phyloP scores from a whole-genome alignment of 2,888 invertebrate species.

The Chymomyza caudatula region DNA sequence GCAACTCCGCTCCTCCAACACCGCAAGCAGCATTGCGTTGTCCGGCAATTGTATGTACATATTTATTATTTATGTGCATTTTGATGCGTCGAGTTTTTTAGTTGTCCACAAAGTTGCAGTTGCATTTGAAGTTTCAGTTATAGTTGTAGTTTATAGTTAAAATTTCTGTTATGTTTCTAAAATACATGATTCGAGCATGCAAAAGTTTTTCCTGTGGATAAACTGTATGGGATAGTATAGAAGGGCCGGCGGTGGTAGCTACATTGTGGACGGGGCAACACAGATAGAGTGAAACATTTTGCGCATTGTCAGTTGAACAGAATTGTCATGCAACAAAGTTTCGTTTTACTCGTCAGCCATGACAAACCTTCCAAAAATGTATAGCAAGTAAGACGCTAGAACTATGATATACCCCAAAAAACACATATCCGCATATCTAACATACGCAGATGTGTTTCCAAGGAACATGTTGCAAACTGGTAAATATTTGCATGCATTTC shows the following conservation, averaged over 20 bases:
- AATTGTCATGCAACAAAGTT: slow-evolving; percentile 44
- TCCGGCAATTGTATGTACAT: slow-evolving; percentile 30
- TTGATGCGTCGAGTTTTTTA: slow-evolving; percentile 61
- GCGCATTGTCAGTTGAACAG: slow-evolving; percentile 44
- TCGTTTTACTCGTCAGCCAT: background rate
- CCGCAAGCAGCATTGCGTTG: background rate
- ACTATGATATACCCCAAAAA: too few species aligned
- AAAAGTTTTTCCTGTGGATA: slow-evolving; percentile 14
- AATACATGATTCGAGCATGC: slow-evolving; percentile 18
- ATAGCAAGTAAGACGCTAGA: background rate
- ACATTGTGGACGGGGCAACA: background rate
- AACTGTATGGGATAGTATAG: background rate
- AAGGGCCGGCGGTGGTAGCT: background rate
- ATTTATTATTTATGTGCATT: slow-evolving; percentile 71
- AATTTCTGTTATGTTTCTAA: slow-evolving; percentile 45
- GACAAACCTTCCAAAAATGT: background rate
- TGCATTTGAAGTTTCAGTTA: slow-evolving; percentile 8
- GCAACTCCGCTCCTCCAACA: slow-evolving; percentile 4
- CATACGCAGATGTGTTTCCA: too few species aligned
- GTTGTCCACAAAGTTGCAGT: background rate
- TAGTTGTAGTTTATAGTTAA: slow-evolving; percentile 16
- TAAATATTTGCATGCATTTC: too few species aligned
- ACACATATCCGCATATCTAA: too few species aligned
- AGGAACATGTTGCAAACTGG: too few species aligned
- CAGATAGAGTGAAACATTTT: slow-evolving; percentile 27